These are phyloP conservation scores for Hirtodrosophila confusa DNA, from an alignment of 2,888 invertebrate genomes.

Conservation along the genomic window DNA sequence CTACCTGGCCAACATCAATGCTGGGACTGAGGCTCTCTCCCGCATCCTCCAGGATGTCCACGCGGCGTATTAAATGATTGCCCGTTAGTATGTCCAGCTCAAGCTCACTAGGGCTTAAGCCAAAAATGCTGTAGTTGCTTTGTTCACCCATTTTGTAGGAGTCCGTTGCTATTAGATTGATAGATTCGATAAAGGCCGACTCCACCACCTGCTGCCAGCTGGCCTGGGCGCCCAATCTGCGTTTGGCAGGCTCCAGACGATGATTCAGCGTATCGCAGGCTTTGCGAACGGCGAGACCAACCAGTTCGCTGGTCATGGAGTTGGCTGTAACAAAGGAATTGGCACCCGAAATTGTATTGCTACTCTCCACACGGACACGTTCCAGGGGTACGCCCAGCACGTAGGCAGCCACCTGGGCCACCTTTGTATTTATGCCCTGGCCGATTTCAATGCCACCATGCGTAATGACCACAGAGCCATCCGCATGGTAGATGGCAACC, in stretches of 20 bases:
- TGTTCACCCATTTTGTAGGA: constrained; percentile 85
- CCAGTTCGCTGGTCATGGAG: constrained; percentile 87
- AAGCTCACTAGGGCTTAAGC: constrained; percentile 88
- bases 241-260: constrained; percentile 87
- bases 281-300: constrained; percentile 86
- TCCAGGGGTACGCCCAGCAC: constrained; percentile 86
- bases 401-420: constrained; percentile 90
- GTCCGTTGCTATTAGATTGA: constrained; percentile 87
- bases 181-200: constrained; percentile 54
- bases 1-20: constrained; percentile 90
- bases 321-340: constrained; percentile 86
- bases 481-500: constrained; percentile 88
- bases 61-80: constrained; percentile 88
- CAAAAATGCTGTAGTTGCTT: constrained; percentile 87
- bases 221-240: constrained; percentile 75
- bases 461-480: constrained; percentile 89
- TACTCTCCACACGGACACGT: constrained; percentile 47
- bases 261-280: constrained; percentile 87
- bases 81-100: constrained; percentile 92
- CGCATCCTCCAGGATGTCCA: constrained; percentile 90
- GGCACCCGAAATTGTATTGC: constrained; percentile 85
- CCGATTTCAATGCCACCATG: constrained; percentile 92
- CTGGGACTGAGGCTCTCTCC: constrained; percentile 90
- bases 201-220: constrained; percentile 85
- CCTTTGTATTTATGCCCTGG: constrained; percentile 89